A percentile compares a stretch with the other conserved stretches of the same genome.
phyloP scores from a whole-genome alignment of 1,140 invertebrate species.

The Gryon sp. region DNA sequence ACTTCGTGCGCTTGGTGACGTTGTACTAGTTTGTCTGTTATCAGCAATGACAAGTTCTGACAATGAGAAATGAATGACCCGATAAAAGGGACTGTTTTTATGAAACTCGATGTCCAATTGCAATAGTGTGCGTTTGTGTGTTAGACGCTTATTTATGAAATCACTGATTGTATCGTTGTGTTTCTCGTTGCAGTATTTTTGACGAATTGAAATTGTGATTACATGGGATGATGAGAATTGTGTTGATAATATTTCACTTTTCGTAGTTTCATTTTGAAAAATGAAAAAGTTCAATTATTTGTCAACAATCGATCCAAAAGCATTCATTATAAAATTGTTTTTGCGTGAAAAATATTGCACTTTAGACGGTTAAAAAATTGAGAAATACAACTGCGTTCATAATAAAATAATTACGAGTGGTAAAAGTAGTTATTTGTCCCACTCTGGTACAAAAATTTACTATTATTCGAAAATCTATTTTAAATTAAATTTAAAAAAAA shows the following conservation, averaged over 20 bases:
- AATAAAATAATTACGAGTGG: too few relatives aligned
- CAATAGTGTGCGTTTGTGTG: conserved; percentile 14
- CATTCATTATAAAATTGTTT: too few relatives aligned
- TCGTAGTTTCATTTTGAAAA: background rate
- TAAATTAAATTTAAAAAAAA: too few relatives aligned
- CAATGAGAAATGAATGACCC: conserved; percentile 58
- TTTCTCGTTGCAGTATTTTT: conserved; percentile 40
- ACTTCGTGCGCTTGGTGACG: conserved; percentile 44
- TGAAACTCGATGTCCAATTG: conserved; percentile 41
- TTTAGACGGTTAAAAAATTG: too few relatives aligned
- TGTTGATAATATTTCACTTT: conserved; percentile 25
- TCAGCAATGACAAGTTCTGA: conserved; percentile 55
- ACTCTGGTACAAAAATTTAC: too few relatives aligned
- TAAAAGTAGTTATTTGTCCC: too few relatives aligned
- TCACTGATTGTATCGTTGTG: conserved; percentile 38
- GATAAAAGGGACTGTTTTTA: conserved; percentile 60
- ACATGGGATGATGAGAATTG: conserved; percentile 25
- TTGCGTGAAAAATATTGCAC: too few relatives aligned
- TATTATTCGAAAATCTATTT: too few relatives aligned
- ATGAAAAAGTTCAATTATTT: conserved; percentile 10
- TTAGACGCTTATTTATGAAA: conserved; percentile 44
- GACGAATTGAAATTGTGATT: conserved; percentile 52
- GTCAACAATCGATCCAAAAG: background rate
- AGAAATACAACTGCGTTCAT: too few relatives aligned
- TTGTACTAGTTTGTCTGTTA: conserved; percentile 48